Evolutionary conservation across 2,797 vertebrate genomes (phyloP).

Genomic region (Thalassophryne amazonica): DNA sequence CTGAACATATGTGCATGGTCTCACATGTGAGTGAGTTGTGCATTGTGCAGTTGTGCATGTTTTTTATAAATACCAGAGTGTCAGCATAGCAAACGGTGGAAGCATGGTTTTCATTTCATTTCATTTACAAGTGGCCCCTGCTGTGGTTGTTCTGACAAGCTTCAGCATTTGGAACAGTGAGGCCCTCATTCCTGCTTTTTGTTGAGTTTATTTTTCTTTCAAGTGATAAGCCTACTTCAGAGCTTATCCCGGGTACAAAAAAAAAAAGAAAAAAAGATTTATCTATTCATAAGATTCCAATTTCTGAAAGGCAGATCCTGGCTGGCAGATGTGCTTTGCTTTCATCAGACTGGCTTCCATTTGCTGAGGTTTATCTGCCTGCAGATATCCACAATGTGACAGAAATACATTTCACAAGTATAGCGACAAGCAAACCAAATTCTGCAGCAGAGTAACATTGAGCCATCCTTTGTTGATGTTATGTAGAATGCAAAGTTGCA

Average conservation of each 20-base stretch:
- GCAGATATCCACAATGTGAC: conserved; percentile 65
- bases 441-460: conserved; percentile 35
- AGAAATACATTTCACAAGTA: conserved; percentile 73
- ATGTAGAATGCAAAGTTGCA: conserved; percentile 52
- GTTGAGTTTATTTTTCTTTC: neutral
- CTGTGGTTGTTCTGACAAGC: conserved; percentile 19
- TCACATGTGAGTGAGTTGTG: too few species aligned
- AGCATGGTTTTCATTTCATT: too few species aligned
- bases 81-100: too few species aligned
- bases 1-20: too few species aligned
- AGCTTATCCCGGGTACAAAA: conserved; percentile 59
- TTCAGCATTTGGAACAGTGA: neutral
- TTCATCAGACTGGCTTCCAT: conserved; percentile 70
- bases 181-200: conserved; percentile 2
- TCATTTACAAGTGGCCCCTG: conserved; percentile 8
- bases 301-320: conserved; percentile 71
- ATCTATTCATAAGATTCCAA: conserved; percentile 75
- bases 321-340: conserved; percentile 64
- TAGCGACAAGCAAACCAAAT: conserved; percentile 52
- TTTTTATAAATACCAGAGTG: too few species aligned
- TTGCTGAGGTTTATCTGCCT: conserved; percentile 71
- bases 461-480: conserved; percentile 43
- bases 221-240: conserved; percentile 64
- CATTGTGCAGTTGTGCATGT: too few species aligned
- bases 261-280: conserved; percentile 51